Evolutionary conservation across 2,888 invertebrate genomes (phyloP), one percentile per base, ranked within the genome.

Genomic region (Mythimna albipuncta): DNA sequence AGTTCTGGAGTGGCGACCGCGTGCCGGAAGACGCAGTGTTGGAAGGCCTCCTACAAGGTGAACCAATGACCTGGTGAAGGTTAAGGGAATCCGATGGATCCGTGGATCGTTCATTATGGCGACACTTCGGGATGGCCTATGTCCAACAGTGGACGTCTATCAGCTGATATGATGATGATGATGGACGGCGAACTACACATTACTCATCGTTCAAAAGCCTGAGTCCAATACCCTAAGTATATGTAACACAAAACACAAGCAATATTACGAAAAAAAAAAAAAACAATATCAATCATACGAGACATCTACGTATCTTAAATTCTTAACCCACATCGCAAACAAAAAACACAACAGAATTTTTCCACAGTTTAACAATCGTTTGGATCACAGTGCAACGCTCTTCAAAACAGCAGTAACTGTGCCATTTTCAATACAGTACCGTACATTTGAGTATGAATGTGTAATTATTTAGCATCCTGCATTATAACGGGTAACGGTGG

Each of bases 401-500:
- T 85, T 77, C 66, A 69, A 77, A 69, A 72, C 41, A 63, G 1
- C 68, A 64, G 68, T 72, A 86, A 86, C 78, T 87, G 72, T 86
- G 85, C 77, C 84, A 87, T 85, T 82, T 87, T 82, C 85, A 86
- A 85, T 84, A 85, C 86, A 84, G 82, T 84, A 86, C 85, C 64
- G 84, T 86, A 87, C 74, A 86, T 90, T 92, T 90, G 90, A 89
- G 91, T 92, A 92, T 90, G 91, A 93, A 93, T 92, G 91, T 93
- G 90, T 94, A 93, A 94, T 94, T 94, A 94, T 94, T 93, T 91
- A 89, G 89, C 93, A 92, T 93, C 91, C 93, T 93, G 93, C 91
- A 90, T 91, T 90, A 92, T 92, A 89, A 86, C 86, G 87, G 90
- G 84, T 94, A 93, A 93, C 94, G 93, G 93, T 91, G 82, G 78